Conservation (phyloP, 1,140 invertebrate species). For the Mercenaria mercenaria region DNA sequence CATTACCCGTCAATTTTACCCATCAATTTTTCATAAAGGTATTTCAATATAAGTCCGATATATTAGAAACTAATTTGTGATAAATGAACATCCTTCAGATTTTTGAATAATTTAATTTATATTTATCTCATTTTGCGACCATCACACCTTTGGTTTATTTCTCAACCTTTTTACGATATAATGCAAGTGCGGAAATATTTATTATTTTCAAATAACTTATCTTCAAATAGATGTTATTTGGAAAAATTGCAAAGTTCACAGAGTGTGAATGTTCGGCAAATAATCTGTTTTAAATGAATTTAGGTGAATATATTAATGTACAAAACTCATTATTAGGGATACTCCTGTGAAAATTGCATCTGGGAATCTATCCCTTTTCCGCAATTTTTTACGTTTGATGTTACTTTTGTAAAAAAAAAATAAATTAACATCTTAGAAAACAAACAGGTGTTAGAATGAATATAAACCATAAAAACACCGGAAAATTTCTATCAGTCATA, state of each 20-base stretch:
- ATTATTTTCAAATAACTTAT: constrained; percentile 33
- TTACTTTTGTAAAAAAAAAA: neutral
- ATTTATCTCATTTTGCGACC: neutral
- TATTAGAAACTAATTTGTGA: constrained; percentile 39
- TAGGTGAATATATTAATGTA: constrained; percentile 40
- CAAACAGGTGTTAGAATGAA: neutral
- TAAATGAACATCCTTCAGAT: constrained; percentile 33
- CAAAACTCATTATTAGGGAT: constrained; percentile 26
- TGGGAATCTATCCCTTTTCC: neutral
- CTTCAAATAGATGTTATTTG: constrained; percentile 22
- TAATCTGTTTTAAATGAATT: constrained; percentile 55
- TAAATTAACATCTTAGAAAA: neutral
- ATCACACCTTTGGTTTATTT: neutral
- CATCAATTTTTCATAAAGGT: constrained; percentile 30
- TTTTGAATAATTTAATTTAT: constrained; percentile 41
- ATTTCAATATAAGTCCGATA: constrained; percentile 31
- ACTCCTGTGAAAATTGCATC: constrained; percentile 31
- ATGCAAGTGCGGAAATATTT: neutral
- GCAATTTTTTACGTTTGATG: neutral
- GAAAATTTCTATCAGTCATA: too few relatives aligned
- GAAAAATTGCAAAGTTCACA: constrained; percentile 35
- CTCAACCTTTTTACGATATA: neutral
- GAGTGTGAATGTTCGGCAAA: constrained; percentile 14
- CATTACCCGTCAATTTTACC: constrained; percentile 22
- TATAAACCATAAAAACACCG: too few relatives aligned